phyloP scores from a whole-genome alignment of 2,888 invertebrate genomes.

The Nineta flava region DNA sequence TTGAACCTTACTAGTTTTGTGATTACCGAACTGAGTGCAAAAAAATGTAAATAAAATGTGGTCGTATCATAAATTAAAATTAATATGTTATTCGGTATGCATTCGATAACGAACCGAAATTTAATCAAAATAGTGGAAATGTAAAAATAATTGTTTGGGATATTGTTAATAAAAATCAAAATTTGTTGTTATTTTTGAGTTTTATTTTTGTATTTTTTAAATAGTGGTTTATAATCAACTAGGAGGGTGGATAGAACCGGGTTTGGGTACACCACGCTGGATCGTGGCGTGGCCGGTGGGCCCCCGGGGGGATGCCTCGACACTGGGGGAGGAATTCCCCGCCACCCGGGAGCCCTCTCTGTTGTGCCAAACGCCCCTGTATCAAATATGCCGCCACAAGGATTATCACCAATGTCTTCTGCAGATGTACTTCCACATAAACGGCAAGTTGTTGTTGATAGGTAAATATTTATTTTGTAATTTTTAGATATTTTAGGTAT shows the following conservation, averaged over 20 bases:
- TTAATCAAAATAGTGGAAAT: not conserved
- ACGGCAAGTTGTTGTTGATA: slow-evolving; percentile 72
- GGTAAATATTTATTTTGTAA: slow-evolving; percentile 25
- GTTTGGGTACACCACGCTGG: slow-evolving; percentile 22
- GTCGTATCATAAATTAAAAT: not conserved
- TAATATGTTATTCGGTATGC: not conserved
- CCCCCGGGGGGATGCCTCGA: slow-evolving; percentile 62
- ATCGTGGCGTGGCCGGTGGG: slow-evolving; percentile 29
- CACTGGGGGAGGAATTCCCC: slow-evolving; percentile 55
- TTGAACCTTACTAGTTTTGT: too few relatives aligned
- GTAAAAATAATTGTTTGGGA: not conserved
- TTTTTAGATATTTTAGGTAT: not conserved
- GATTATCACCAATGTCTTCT: slow-evolving; percentile 38
- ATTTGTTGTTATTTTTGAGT: not conserved
- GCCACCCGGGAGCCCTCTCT: slow-evolving; percentile 38
- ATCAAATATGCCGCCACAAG: slow-evolving; percentile 42
- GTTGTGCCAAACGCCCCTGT: slow-evolving; percentile 37
- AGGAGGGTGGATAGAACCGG: slow-evolving; percentile 3
- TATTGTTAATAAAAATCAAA: not conserved
- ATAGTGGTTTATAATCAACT: not conserved
- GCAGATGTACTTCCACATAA: slow-evolving; percentile 61
- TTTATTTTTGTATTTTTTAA: not conserved
- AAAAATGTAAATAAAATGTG: not conserved
- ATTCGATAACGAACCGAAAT: not conserved
- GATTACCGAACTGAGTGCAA: not conserved